These are phyloP conservation scores for Eciton burchellii DNA, from an alignment of 1,140 invertebrate genomes.

Conservation along the genomic window DNA sequence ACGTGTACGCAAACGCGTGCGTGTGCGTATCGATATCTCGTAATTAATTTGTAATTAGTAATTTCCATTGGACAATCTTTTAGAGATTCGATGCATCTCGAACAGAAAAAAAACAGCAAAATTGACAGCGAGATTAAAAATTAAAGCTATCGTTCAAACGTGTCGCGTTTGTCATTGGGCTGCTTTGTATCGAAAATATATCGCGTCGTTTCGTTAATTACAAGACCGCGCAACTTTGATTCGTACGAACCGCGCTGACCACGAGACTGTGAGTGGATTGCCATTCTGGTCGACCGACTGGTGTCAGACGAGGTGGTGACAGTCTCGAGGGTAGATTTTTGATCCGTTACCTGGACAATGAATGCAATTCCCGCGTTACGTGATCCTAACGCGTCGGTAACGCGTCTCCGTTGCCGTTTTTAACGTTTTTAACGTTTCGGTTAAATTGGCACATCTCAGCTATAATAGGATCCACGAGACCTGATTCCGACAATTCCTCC, in stretches of 20 bases:
- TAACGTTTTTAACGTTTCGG: constrained; percentile 55
- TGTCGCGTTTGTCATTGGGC: constrained; percentile 3
- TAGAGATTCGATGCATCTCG: too few relatives aligned
- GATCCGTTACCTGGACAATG: constrained; percentile 70
- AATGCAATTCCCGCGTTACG: constrained; percentile 70
- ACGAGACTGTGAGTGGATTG: constrained; percentile 63
- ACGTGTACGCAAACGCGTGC: too few relatives aligned
- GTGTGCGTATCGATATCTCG: too few relatives aligned
- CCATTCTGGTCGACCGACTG: constrained; percentile 72
- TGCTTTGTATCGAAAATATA: constrained; percentile 31
- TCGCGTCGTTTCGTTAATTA: constrained; percentile 52
- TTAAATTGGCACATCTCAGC: constrained; percentile 28
- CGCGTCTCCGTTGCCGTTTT: constrained; percentile 65
- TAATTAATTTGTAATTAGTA: too few relatives aligned
- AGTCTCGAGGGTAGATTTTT: constrained; percentile 70
- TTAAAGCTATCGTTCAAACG: constrained; percentile 8
- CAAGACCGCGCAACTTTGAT: constrained; percentile 38
- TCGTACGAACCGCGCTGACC: constrained; percentile 64
- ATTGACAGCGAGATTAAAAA: too few relatives aligned
- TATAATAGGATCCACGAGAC: too few relatives aligned
- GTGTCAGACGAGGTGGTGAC: constrained; percentile 63
- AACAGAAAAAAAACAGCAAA: too few relatives aligned
- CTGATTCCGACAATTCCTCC: too few relatives aligned
- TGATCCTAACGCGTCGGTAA: constrained; percentile 52
- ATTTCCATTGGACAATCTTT: too few relatives aligned